Evolutionary conservation across 2,888 invertebrate genomes (phyloP).

Genomic region (Netelia melanura): DNA sequence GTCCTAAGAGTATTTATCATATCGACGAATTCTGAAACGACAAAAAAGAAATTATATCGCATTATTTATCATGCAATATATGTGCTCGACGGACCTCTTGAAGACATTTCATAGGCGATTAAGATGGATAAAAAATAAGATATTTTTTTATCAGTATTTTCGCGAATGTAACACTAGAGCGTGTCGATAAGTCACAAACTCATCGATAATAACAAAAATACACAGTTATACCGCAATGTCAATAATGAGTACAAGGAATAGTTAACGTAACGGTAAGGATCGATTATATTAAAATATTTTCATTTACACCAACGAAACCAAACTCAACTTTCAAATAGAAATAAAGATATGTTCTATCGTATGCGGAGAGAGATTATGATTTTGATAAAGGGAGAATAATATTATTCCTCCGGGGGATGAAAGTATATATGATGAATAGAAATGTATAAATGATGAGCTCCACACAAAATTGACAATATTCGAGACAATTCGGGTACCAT

Average conservation of each 20-base stretch:
- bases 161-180: background rate
- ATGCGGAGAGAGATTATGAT: slow-evolving; percentile 6
- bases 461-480: slow-evolving; percentile 48
- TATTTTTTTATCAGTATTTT: slow-evolving; percentile 36
- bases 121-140: background rate
- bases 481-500: slow-evolving; percentile 55
- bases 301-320: background rate
- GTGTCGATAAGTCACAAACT: background rate
- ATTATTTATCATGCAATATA: background rate
- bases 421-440: background rate
- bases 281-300: background rate
- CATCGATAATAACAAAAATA: background rate
- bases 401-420: background rate
- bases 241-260: slow-evolving; percentile 41
- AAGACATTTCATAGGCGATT: slow-evolving; percentile 1
- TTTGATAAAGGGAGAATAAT: background rate
- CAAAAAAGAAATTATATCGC: background rate
- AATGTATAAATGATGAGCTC: background rate
- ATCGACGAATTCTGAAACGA: slow-evolving; percentile 26
- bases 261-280: slow-evolving; percentile 3
- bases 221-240: slow-evolving; percentile 35
- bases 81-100: background rate
- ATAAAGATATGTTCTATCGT: background rate
- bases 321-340: background rate
- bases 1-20: slow-evolving; percentile 33